These are phyloP conservation scores for Anas capensis DNA, from an alignment of 2,797 vertebrate species.

Conservation along the genomic window DNA sequence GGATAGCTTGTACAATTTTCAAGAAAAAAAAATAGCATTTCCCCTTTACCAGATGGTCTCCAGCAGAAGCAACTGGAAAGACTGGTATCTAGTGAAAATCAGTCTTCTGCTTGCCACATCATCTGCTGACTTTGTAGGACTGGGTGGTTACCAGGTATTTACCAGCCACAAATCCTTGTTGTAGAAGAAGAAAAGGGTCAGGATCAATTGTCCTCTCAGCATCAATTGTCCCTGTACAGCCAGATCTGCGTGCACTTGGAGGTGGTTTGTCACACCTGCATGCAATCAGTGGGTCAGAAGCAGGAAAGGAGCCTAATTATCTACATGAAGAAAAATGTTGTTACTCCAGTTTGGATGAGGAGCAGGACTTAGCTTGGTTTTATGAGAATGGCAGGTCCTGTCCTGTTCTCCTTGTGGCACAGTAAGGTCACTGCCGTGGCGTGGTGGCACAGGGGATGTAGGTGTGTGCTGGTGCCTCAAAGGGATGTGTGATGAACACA, in stretches of 20 bases:
- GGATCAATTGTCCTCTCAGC: not conserved
- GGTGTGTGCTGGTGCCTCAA: not conserved
- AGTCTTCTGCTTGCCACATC: not conserved
- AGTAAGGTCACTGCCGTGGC: not conserved
- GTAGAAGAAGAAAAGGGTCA: not conserved
- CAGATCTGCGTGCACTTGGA: not conserved
- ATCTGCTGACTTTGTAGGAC: not conserved
- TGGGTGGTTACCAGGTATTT: not conserved
- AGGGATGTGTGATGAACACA: not conserved
- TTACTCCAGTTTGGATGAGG: not conserved
- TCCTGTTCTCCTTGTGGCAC: not conserved
- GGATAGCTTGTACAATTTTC: not conserved
- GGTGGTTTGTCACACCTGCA: not conserved
- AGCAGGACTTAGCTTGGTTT: not conserved
- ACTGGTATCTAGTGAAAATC: not conserved
- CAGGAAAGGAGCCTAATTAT: not conserved
- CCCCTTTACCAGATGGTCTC: not conserved
- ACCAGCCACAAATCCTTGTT: not conserved
- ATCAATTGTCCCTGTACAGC: not conserved
- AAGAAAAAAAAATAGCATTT: accelerated
- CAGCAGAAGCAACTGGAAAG: not conserved
- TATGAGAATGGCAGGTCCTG: accelerated
- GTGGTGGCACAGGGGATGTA: not conserved
- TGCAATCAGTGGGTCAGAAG: not conserved
- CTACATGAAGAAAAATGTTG: not conserved